Conservation (phyloP, 2,113 vertebrate genomes). For the Tichodroma muraria region DNA sequence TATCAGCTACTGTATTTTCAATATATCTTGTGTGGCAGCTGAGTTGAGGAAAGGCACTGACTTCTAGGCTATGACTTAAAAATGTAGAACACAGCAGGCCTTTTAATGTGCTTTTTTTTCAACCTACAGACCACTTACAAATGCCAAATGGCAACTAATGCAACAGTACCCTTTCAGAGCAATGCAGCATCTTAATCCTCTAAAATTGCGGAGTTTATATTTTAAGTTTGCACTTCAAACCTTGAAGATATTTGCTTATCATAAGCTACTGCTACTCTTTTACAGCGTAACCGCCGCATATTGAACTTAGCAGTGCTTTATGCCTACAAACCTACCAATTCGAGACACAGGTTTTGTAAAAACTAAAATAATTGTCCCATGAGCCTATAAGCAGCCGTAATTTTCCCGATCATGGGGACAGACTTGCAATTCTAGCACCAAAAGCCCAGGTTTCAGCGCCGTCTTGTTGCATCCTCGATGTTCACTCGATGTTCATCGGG, state of each 20-base stretch:
- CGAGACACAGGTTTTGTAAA: neutral
- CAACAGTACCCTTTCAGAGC: neutral
- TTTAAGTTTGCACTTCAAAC: neutral
- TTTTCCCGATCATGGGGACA: neutral
- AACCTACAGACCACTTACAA: neutral
- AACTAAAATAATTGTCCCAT: neutral
- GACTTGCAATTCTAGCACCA: neutral
- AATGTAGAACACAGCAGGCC: neutral
- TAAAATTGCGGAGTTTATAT: fast-evolving
- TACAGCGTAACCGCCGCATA: fast-evolving
- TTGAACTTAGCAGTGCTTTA: neutral
- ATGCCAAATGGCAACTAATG: neutral
- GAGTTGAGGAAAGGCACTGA: neutral
- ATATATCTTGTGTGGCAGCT: neutral
- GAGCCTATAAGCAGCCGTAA: neutral
- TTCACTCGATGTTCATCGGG: fast-evolving
- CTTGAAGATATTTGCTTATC: neutral
- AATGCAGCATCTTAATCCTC: neutral
- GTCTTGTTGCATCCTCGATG: neutral
- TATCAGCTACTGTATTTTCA: neutral
- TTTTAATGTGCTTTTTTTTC: neutral
- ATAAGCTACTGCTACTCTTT: neutral
- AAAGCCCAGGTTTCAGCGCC: neutral
- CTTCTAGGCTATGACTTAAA: neutral
- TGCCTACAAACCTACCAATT: too few species aligned